Evolutionary conservation across 2,797 vertebrate genomes (phyloP).

Genomic region (Urocyon cinereoargenteus): DNA sequence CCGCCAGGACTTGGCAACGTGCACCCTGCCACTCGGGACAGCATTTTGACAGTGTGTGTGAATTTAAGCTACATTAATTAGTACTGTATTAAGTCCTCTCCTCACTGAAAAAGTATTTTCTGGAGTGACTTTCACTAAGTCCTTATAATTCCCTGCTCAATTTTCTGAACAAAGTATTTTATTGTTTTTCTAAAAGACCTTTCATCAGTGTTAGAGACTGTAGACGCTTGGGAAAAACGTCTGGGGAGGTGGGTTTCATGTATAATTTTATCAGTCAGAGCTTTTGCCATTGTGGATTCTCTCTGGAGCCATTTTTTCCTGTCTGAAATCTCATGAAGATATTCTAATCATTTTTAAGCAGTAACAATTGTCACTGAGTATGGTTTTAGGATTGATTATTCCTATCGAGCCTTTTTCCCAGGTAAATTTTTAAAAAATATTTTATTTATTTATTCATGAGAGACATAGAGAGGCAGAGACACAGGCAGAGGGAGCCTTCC

Average conservation of each 20-base stretch:
- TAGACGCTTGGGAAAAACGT: too few species aligned
- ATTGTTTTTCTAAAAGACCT: not conserved
- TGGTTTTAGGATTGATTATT: not conserved
- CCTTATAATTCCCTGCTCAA: not conserved
- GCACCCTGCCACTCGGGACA: not conserved
- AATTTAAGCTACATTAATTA: not conserved
- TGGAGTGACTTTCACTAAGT: not conserved
- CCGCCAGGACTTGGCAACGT: not conserved
- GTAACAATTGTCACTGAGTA: not conserved
- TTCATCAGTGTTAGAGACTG: not conserved
- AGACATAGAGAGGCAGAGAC: too few species aligned
- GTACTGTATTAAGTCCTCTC: not conserved
- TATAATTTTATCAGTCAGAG: fast-evolving
- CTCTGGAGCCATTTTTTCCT: not conserved
- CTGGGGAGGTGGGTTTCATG: not conserved
- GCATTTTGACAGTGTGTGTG: not conserved
- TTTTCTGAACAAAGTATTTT: not conserved
- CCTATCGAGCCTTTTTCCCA: too few species aligned
- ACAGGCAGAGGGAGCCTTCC: too few species aligned
- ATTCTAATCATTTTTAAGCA: not conserved
- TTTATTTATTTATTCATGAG: too few species aligned
- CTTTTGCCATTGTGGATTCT: too few species aligned
- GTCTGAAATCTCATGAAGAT: not conserved
- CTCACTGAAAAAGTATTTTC: not conserved
- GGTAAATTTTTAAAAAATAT: not conserved